These are phyloP conservation scores for Chorisops tibialis DNA, from an alignment of 2,888 invertebrate genomes.

Conservation along the genomic window DNA sequence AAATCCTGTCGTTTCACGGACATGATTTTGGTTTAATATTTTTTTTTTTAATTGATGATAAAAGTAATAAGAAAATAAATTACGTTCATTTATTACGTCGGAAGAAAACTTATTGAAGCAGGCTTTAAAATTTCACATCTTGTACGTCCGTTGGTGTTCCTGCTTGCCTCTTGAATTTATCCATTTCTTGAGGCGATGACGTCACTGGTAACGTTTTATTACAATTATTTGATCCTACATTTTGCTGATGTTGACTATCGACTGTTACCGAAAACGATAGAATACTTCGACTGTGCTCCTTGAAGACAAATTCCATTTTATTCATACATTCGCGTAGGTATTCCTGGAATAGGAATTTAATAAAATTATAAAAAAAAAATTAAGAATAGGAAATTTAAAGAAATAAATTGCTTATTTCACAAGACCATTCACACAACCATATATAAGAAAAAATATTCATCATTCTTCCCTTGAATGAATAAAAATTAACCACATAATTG, in stretches of 20 bases:
- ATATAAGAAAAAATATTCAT: background rate
- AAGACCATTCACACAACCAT: no score
- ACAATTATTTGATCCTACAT: constrained; percentile 42
- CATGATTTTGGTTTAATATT: constrained; percentile 7
- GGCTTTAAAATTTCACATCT: constrained; percentile 70
- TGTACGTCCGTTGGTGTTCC: constrained; percentile 82
- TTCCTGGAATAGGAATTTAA: constrained; percentile 63
- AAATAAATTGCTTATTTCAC: no score
- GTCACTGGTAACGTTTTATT: constrained; percentile 43
- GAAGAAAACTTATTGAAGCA: background rate
- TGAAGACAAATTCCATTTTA: constrained; percentile 76
- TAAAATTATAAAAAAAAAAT: no score
- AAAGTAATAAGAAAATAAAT: no score
- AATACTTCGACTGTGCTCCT: constrained; percentile 52
- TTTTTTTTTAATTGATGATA: background rate
- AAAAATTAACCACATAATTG: no score
- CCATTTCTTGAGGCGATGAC: constrained; percentile 47
- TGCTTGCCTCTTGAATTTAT: constrained; percentile 68
- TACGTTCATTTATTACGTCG: no score
- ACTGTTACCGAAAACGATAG: constrained; percentile 35
- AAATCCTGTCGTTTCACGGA: background rate
- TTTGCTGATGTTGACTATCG: constrained; percentile 48
- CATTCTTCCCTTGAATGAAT: no score
- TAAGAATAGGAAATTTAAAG: no score
- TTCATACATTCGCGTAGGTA: constrained; percentile 74